A percentile compares a stretch with the other conserved stretches of the same genome.
Evolutionary conservation across 2,113 vertebrate species (phyloP).

Genomic region (Eudorcas thomsonii): DNA sequence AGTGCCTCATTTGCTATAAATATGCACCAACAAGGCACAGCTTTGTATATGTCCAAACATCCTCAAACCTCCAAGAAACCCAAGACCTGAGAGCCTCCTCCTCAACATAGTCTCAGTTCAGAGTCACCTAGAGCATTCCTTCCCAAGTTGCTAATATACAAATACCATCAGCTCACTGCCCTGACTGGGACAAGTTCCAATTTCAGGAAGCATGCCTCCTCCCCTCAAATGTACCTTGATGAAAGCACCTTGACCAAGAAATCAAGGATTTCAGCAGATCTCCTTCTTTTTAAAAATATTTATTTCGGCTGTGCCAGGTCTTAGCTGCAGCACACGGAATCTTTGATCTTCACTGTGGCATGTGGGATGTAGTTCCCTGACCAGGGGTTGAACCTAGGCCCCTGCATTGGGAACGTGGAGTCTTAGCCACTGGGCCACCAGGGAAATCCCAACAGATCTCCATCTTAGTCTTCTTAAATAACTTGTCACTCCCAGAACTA

Average conservation of each 20-base stretch:
- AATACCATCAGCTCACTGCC: background rate
- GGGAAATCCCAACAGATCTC: background rate
- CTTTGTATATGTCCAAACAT: background rate
- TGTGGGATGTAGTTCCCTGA: background rate
- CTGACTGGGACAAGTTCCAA: background rate
- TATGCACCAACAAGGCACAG: background rate
- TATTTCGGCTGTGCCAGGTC: background rate
- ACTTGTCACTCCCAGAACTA: background rate
- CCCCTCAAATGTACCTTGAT: background rate
- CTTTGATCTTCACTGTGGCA: background rate
- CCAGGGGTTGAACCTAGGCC: background rate
- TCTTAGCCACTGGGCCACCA: background rate
- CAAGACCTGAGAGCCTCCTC: background rate
- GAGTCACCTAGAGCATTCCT: background rate
- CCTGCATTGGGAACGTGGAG: background rate
- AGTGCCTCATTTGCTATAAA: background rate
- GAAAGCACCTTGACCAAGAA: background rate
- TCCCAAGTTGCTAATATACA: background rate
- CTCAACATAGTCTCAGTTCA: background rate
- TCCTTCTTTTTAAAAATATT: background rate
- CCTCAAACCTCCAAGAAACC: background rate
- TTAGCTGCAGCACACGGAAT: background rate
- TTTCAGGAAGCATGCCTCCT: background rate
- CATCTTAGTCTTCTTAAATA: background rate
- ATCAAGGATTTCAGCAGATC: background rate